Percentiles rank a stretch among this genome's conserved stretches.
Conservation (phyloP, 2,797 vertebrate genomes). For the Carcharodon carcharias region DNA sequence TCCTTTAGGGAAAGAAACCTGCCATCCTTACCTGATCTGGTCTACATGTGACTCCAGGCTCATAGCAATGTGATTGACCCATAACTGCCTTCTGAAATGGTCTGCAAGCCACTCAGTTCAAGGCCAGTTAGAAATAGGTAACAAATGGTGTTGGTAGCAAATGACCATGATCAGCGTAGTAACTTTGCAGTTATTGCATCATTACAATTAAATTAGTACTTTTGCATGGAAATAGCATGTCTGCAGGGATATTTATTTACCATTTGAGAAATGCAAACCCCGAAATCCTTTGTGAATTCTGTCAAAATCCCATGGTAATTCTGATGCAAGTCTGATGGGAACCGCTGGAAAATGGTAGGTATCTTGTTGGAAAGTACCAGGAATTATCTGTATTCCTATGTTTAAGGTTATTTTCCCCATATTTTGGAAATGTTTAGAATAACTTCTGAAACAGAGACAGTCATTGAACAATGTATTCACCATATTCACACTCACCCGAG, state of each 20-base stretch:
- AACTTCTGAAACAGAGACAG: background rate
- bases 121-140: no score
- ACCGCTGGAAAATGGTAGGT: background rate
- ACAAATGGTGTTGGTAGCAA: background rate
- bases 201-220: background rate
- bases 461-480: background rate
- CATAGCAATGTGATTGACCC: no score
- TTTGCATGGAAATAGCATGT: background rate
- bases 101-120: no score
- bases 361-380: background rate
- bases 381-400: background rate
- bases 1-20: no score
- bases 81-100: no score
- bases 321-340: background rate
- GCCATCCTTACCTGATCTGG: no score
- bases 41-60: no score
- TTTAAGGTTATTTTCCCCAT: background rate
- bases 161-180: background rate
- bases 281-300: background rate
- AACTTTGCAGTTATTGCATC: background rate
- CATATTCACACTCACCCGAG: conserved; percentile 1
- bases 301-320: background rate
- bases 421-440: background rate
- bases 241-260: background rate
- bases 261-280: background rate